Percentiles rank a stretch among this genome's conserved stretches.
These are phyloP conservation scores for Sinocyclocheilus rhinocerous DNA, from an alignment of 2,113 vertebrate species.

Conservation along the genomic window DNA sequence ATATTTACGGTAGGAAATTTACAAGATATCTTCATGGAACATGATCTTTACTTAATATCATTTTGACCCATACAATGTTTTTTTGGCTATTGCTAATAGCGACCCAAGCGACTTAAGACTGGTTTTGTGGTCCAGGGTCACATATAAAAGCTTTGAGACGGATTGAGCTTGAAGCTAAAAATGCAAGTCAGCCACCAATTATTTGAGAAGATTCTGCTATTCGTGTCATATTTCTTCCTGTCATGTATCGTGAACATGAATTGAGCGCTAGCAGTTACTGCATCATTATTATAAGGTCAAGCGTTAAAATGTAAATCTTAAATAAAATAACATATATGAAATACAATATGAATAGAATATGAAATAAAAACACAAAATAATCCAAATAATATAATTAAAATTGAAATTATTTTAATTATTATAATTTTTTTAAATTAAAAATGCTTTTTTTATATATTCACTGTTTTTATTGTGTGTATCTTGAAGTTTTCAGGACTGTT, in stretches of 20 bases:
- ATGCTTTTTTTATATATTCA: too few species aligned
- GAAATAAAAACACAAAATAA: not conserved
- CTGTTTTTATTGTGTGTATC: not conserved
- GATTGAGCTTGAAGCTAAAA: constrained; percentile 2
- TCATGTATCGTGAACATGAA: not conserved
- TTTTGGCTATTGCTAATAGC: too few species aligned
- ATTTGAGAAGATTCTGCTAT: not conserved
- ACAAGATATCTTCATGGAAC: too few species aligned
- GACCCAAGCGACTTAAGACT: too few species aligned
- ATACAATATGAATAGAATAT: not conserved
- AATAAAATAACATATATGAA: not conserved
- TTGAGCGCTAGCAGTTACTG: not conserved
- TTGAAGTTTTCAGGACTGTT: not conserved
- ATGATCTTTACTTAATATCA: too few species aligned
- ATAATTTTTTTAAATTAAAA: not conserved
- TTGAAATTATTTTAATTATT: not conserved
- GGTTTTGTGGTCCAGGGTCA: too few species aligned
- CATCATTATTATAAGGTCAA: not conserved
- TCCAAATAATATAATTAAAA: not conserved
- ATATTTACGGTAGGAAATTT: too few species aligned
- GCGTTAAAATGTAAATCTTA: not conserved
- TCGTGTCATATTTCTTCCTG: not conserved
- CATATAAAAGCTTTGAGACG: constrained; percentile 16
- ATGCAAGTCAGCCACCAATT: not conserved
- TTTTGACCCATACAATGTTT: too few species aligned